Evolutionary conservation across 2,797 vertebrate genomes (phyloP).

Genomic region (Hemitrygon akajei): DNA sequence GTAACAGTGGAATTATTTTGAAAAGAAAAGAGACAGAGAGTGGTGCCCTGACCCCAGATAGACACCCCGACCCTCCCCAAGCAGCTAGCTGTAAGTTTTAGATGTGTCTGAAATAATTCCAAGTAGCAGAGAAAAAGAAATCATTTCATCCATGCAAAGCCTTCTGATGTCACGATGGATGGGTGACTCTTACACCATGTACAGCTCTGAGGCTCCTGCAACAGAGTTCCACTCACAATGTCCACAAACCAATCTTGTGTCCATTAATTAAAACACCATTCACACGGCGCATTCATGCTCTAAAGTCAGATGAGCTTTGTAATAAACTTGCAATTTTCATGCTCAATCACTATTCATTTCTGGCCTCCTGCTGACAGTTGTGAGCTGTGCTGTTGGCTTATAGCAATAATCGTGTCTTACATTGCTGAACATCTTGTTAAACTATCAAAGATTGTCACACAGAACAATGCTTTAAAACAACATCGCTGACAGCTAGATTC

Average conservation of each 20-base stretch:
- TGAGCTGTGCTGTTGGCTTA: conserved; percentile 2
- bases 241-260: background rate
- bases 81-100: background rate
- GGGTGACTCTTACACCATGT: background rate
- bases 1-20: background rate
- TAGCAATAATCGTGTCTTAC: background rate
- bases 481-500: background rate
- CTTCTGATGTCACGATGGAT: background rate
- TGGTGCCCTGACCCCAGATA: background rate
- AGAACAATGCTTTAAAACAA: conserved; percentile 6
- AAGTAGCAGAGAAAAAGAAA: background rate
- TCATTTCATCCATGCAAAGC: background rate
- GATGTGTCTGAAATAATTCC: background rate
- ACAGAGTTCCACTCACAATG: background rate
- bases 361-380: background rate
- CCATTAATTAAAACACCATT: background rate
- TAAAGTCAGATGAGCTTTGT: background rate
- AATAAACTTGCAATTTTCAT: conserved; percentile 11
- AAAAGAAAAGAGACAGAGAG: background rate
- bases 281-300: background rate
- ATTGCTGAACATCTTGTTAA: conserved; percentile 30
- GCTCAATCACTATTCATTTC: background rate
- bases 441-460: conserved; percentile 30
- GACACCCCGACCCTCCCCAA: background rate
- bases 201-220: background rate